Conservation (phyloP, 2,888 invertebrate genomes). For the Palloptera scutellata region DNA sequence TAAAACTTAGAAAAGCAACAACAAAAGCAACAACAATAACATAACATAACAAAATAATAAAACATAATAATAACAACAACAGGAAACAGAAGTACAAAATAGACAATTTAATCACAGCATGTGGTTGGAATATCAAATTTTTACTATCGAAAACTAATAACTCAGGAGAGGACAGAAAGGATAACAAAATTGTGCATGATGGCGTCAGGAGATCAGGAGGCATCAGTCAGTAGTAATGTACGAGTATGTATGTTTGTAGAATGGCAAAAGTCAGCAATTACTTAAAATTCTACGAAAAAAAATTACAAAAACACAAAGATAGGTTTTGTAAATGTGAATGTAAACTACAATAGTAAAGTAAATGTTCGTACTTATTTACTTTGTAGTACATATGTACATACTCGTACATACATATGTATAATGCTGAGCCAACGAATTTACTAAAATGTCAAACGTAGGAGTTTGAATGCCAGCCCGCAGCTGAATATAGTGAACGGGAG, state of each 20-base stretch:
- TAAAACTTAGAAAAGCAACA: neutral
- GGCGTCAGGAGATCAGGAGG: neutral
- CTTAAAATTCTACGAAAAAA: conserved; percentile 20
- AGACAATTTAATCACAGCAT: conserved; percentile 61
- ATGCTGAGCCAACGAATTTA: neutral
- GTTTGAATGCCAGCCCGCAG: neutral
- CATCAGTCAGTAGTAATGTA: too few relatives aligned
- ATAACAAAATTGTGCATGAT: neutral
- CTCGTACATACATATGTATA: neutral
- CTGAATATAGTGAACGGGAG: neutral
- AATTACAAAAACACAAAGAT: conserved; percentile 6
- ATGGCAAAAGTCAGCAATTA: conserved; percentile 20
- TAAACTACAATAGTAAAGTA: neutral
- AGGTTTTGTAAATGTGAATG: neutral
- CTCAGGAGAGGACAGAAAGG: conserved; percentile 37
- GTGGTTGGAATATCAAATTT: conserved; percentile 61
- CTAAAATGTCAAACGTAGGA: neutral
- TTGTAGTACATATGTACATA: neutral
- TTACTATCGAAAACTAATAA: conserved; percentile 55
- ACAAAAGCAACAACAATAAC: conserved; percentile 19
- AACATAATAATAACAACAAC: conserved; percentile 24
- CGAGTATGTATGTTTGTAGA: too few relatives aligned
- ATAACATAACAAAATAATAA: conserved; percentile 33
- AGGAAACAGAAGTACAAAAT: conserved; percentile 36
- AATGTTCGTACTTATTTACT: neutral